Evolutionary conservation across 2,797 vertebrate species (phyloP).

Genomic region (Antennarius maculatus): DNA sequence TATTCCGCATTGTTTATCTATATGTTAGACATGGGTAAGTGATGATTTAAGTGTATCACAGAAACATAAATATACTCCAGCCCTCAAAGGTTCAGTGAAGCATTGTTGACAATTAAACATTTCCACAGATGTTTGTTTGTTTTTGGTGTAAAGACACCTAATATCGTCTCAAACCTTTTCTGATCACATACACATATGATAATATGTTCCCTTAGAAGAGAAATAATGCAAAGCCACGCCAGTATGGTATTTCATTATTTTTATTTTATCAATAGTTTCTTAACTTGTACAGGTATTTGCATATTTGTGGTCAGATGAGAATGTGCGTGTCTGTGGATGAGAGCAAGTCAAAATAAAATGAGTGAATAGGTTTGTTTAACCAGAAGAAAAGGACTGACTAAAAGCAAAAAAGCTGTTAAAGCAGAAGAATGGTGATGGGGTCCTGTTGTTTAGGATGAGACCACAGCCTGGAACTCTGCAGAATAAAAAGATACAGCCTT

Average conservation of each 20-base stretch:
- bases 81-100: background rate
- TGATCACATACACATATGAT: background rate
- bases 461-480: conserved; percentile 94
- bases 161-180: background rate
- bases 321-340: conserved; percentile 40
- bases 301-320: conserved; percentile 29
- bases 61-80: background rate
- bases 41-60: too few species aligned
- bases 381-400: conserved; percentile 21
- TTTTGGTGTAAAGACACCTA: background rate
- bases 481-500: conserved; percentile 23
- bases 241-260: conserved; percentile 60
- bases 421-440: conserved; percentile 26
- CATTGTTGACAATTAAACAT: background rate
- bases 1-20: background rate
- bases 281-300: conserved; percentile 57
- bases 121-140: background rate
- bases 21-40: background rate
- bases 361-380: conserved; percentile 28
- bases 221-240: conserved; percentile 23
- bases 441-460: conserved; percentile 84
- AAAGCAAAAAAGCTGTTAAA: conserved; percentile 54
- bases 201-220: background rate
- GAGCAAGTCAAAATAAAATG: conserved; percentile 30
- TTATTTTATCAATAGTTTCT: conserved; percentile 74